phyloP scores from a whole-genome alignment of 2,113 vertebrate genomes.

The Rostratula benghalensis region DNA sequence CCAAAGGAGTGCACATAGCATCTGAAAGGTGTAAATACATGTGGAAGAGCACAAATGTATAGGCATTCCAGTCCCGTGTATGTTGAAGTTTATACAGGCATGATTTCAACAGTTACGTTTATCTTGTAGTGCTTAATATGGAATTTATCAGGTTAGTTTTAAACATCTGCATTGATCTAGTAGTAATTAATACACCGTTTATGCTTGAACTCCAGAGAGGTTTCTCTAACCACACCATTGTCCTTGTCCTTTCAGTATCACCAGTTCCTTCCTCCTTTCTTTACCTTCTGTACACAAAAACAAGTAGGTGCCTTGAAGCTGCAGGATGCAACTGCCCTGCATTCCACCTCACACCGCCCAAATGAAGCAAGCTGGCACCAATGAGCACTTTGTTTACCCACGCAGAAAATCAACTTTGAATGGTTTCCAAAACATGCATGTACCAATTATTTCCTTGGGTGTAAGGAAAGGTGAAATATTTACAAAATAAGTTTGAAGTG shows the following conservation, averaged over 20 bases:
- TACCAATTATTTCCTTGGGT: slow-evolving; percentile 53
- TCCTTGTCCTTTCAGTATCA: not conserved
- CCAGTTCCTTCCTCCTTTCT: not conserved
- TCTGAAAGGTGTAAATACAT: not conserved
- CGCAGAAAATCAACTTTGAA: slow-evolving; percentile 58
- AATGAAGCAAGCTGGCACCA: not conserved
- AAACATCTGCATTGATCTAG: slow-evolving; percentile 54
- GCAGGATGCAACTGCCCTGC: not conserved
- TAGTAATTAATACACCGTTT: slow-evolving; percentile 44
- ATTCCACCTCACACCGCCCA: not conserved
- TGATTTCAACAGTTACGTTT: not conserved
- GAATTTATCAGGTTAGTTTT: slow-evolving; percentile 50
- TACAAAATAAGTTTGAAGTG: not conserved
- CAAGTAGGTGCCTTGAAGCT: not conserved
- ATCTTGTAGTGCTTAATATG: not conserved
- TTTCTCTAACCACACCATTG: not conserved
- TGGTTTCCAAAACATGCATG: slow-evolving; percentile 61
- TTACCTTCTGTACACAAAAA: not conserved
- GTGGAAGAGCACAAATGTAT: not conserved
- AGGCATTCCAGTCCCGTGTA: not conserved
- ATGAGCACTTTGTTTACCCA: slow-evolving; percentile 42
- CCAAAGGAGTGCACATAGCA: not conserved
- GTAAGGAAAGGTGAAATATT: slow-evolving; percentile 54
- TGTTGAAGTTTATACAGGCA: not conserved
- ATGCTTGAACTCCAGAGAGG: not conserved